Conservation (phyloP, 2,113 vertebrate genomes). For the Danio rerio region DNA sequence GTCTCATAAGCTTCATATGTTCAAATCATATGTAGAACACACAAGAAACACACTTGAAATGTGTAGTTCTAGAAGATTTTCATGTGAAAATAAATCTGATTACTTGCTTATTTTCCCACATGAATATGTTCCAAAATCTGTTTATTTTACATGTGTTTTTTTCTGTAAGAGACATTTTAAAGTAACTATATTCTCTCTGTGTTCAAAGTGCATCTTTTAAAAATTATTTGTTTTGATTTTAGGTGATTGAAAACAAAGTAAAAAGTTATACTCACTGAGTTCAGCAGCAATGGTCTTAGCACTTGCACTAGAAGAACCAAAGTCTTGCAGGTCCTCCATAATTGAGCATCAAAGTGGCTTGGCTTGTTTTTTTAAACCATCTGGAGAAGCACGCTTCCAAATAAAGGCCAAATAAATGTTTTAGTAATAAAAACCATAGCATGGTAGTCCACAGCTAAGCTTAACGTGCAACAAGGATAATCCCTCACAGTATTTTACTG, state of each 20-base stretch:
- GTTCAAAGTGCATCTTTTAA: neutral
- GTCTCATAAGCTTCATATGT: too few species aligned
- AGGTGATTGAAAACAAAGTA: neutral
- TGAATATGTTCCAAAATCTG: too few species aligned
- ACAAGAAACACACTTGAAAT: too few species aligned
- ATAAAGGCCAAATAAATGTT: slow-evolving; percentile 58
- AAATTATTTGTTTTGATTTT: neutral
- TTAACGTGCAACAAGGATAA: slow-evolving; percentile 11
- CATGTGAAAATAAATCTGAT: too few species aligned
- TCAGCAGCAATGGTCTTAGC: slow-evolving; percentile 65
- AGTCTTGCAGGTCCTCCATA: slow-evolving; percentile 70
- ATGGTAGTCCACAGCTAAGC: neutral
- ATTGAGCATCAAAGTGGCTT: slow-evolving; percentile 56
- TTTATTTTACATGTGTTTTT: too few species aligned
- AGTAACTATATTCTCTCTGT: too few species aligned
- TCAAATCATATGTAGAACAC: too few species aligned
- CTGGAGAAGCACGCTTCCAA: slow-evolving; percentile 57
- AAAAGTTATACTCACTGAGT: slow-evolving; percentile 71
- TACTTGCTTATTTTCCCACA: too few species aligned
- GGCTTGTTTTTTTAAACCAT: slow-evolving; percentile 55
- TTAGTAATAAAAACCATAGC: slow-evolving; percentile 56
- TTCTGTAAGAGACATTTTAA: too few species aligned
- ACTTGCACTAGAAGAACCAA: slow-evolving; percentile 62
- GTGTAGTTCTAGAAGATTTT: too few species aligned
- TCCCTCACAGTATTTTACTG: neutral